Conservation (phyloP, 2,797 vertebrate species). For the Tenualosa thibaudeaui region DNA sequence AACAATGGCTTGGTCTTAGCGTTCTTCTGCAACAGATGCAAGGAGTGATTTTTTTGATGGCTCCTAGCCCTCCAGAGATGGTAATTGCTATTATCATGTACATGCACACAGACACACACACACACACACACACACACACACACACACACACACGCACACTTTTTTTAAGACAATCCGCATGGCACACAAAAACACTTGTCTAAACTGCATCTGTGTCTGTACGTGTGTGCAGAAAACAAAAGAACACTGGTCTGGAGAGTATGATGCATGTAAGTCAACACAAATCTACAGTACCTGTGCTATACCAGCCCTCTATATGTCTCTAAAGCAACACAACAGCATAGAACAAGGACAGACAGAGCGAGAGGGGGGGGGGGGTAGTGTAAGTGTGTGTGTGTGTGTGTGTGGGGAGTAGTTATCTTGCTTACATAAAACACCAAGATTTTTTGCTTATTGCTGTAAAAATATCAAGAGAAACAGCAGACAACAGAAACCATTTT, state of each 20-base stretch:
- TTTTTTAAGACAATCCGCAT: neutral
- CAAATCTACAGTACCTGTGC: slow-evolving; percentile 25
- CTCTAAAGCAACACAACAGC: slow-evolving; percentile 1
- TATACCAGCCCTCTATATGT: neutral
- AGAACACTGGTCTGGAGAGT: neutral
- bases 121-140: neutral
- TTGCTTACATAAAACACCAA: slow-evolving; percentile 7
- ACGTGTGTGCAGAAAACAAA: neutral
- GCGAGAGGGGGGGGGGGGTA: neutral
- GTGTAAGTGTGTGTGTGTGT: no score
- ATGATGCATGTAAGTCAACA: neutral
- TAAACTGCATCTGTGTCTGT: neutral
- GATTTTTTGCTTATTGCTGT: slow-evolving; percentile 25
- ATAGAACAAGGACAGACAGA: neutral
- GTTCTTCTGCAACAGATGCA: neutral
- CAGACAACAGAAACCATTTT: neutral
- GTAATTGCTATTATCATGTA: neutral
- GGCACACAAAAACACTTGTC: neutral
- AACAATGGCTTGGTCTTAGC: neutral
- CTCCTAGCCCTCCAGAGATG: neutral
- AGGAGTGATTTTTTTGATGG: neutral
- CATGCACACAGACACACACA: neutral
- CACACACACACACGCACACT: neutral
- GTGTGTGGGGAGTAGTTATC: neutral
- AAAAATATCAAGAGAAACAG: slow-evolving; percentile 5